These are phyloP conservation scores for Chelon labrosus DNA, from an alignment of 2,797 vertebrate genomes.

Conservation along the genomic window DNA sequence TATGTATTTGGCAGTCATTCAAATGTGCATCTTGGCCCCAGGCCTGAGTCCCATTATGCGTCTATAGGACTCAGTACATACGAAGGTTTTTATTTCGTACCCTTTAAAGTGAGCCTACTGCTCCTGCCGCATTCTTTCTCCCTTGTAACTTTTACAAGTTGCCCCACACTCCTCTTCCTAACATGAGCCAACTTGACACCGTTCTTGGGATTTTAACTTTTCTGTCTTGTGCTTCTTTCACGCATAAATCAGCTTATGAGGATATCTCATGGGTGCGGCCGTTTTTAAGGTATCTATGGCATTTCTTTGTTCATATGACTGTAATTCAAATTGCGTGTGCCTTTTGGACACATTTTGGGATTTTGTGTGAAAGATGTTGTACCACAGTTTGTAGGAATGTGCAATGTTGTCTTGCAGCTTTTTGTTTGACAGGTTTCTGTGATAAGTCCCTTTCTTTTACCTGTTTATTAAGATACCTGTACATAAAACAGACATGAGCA, in stretches of 20 bases:
- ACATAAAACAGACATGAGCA: too few relatives aligned
- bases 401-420: too few relatives aligned
- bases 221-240: background rate
- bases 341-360: too few relatives aligned
- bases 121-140: conserved; percentile 29
- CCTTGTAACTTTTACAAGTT: conserved; percentile 36
- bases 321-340: background rate
- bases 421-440: background rate
- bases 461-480: background rate
- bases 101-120: conserved; percentile 42
- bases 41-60: conserved; percentile 63
- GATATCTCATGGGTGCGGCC: background rate
- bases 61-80: conserved; percentile 50
- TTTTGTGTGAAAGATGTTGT: too few relatives aligned
- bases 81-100: conserved; percentile 41
- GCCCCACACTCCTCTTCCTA: conserved; percentile 1
- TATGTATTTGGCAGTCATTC: conserved; percentile 77
- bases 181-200: conserved; percentile 4
- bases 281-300: background rate
- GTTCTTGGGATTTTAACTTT: conserved; percentile 5
- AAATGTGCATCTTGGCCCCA: conserved; percentile 69
- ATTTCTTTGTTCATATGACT: background rate
- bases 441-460: background rate
- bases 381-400: too few relatives aligned
- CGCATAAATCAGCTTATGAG: conserved; percentile 1